Conservation (phyloP, 1,140 invertebrate species). For the Monomorium pharaonis region DNA sequence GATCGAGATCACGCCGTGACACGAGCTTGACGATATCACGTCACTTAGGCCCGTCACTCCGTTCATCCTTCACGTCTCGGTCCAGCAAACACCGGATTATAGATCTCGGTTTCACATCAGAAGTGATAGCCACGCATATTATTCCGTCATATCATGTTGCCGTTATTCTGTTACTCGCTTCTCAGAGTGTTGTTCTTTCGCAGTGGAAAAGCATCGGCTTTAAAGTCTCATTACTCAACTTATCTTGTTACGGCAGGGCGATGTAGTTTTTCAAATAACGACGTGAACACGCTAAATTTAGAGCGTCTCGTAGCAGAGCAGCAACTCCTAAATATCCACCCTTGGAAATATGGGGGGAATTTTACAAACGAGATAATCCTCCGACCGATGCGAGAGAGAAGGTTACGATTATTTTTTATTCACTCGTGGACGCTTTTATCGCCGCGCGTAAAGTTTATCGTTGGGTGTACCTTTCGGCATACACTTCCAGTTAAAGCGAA, state of each 20-base stretch:
- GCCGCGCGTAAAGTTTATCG: background rate
- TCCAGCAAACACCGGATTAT: background rate
- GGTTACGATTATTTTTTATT: constrained; percentile 15
- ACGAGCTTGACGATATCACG: constrained; percentile 46
- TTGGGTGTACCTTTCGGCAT: constrained; percentile 6
- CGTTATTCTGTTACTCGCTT: background rate
- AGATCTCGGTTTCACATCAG: background rate
- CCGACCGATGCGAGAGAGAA: background rate
- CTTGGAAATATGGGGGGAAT: background rate
- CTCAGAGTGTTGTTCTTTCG: background rate
- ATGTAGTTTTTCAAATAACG: constrained; percentile 5
- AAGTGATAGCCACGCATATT: background rate
- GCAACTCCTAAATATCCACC: background rate
- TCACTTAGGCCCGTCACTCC: constrained; percentile 42
- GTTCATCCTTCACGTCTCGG: constrained; percentile 23
- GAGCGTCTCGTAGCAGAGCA: background rate
- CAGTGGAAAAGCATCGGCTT: constrained; percentile 1
- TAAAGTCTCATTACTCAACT: constrained; percentile 17
- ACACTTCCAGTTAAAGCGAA: background rate
- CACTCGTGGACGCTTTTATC: background rate
- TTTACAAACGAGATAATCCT: constrained; percentile 29
- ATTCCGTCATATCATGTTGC: background rate
- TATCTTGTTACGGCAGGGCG: background rate
- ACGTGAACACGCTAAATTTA: background rate
- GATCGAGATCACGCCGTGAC: constrained; percentile 50